Percentiles rank a stretch among this genome's conserved stretches.
Evolutionary conservation across 2,888 invertebrate species (phyloP).

Genomic region (Epistrophe eligans): DNA sequence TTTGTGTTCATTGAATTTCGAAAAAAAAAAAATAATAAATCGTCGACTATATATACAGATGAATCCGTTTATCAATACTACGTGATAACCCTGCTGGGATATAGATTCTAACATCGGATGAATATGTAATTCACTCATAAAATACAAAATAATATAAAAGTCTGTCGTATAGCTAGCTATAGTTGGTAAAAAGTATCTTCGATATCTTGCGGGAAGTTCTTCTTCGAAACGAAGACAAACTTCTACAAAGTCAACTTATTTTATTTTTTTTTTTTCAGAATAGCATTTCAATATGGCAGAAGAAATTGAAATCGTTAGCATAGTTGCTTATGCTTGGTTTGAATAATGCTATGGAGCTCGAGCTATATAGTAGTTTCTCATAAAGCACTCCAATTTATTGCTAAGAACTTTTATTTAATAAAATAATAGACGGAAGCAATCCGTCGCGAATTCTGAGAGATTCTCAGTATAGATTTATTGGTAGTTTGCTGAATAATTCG

Average conservation of each 20-base stretch:
- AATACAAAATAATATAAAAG: constrained; percentile 17
- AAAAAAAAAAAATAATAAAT: constrained; percentile 1
- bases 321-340: constrained; percentile 22
- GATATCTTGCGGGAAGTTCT: not conserved
- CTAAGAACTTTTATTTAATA: constrained; percentile 17
- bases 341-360: not conserved
- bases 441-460: not conserved
- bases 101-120: constrained; percentile 34
- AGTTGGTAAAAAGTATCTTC: not conserved
- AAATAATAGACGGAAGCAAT: constrained; percentile 37
- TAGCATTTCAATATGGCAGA: constrained; percentile 20
- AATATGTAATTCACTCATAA: constrained; percentile 62
- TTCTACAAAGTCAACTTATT: constrained; percentile 9
- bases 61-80: constrained; percentile 42
- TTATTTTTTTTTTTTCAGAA: not conserved
- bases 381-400: constrained; percentile 9
- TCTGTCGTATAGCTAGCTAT: not conserved
- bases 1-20: constrained; percentile 11
- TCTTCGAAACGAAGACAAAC: constrained; percentile 8
- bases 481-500: constrained; percentile 10
- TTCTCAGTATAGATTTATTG: constrained; percentile 2
- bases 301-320: constrained; percentile 19
- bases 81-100: constrained; percentile 34
- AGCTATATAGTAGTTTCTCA: constrained; percentile 2
- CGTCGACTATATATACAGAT: not conserved